These are phyloP conservation scores for Anolis apletophallus DNA, from an alignment of 2,797 vertebrate species.

Conservation along the genomic window DNA sequence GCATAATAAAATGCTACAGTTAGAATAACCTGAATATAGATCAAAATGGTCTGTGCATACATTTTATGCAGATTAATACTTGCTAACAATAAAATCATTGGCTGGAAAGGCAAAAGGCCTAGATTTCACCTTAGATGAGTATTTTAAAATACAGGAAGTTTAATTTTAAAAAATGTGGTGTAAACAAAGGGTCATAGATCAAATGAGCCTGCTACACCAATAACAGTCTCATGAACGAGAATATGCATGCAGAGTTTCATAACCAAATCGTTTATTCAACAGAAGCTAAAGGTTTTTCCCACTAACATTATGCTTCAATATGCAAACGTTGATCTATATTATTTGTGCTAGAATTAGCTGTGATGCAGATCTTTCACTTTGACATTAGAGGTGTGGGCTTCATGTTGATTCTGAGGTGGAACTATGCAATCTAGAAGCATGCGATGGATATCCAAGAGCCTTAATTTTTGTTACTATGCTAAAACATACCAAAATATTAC, in stretches of 20 bases:
- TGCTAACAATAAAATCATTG: neutral
- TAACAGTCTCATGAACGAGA: accelerated
- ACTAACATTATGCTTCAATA: neutral
- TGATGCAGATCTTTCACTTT: neutral
- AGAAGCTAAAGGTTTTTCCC: neutral
- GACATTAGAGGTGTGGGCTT: neutral
- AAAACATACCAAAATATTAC: neutral
- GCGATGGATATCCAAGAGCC: neutral
- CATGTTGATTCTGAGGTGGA: neutral
- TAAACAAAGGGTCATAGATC: neutral
- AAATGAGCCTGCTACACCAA: neutral
- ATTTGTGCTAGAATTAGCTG: neutral
- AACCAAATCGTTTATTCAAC: neutral
- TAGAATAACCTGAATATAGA: neutral
- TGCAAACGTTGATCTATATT: neutral
- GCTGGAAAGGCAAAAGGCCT: constrained; percentile 11
- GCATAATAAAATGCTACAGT: constrained; percentile 34
- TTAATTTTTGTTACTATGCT: constrained; percentile 6
- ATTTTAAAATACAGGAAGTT: constrained; percentile 3
- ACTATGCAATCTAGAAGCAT: neutral
- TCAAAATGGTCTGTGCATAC: constrained; percentile 40
- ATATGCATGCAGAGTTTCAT: accelerated
- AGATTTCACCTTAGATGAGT: constrained; percentile 18
- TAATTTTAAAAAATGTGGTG: constrained; percentile 7
- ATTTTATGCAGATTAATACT: neutral